Evolutionary conservation across 1,140 invertebrate species (phyloP).

Genomic region (Drosophila kikkawai): DNA sequence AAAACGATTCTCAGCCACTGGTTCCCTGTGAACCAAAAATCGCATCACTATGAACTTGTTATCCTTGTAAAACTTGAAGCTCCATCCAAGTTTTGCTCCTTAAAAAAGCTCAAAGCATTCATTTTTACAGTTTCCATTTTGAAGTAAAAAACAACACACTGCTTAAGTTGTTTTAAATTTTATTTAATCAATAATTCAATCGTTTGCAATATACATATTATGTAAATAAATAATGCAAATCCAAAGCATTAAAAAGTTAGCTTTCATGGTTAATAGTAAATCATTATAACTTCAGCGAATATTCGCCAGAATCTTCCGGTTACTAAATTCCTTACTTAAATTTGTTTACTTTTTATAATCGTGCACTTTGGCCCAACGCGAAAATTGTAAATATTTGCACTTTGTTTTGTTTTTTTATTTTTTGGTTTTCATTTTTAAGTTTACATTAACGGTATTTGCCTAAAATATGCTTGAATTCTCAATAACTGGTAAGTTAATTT

Average conservation of each 20-base stretch:
- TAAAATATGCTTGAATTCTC: constrained; percentile 42
- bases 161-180: constrained; percentile 31
- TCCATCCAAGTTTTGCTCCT: neutral
- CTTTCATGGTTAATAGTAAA: constrained; percentile 44
- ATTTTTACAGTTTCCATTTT: neutral
- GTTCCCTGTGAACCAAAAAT: constrained; percentile 6
- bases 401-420: constrained; percentile 36
- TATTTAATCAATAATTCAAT: constrained; percentile 53
- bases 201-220: constrained; percentile 48
- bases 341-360: constrained; percentile 20
- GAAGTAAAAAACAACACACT: neutral
- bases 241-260: constrained; percentile 77
- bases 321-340: constrained; percentile 22
- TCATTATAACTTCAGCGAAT: constrained; percentile 35
- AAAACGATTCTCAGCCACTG: neutral
- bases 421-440: constrained; percentile 3
- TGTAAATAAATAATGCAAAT: constrained; percentile 77
- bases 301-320: constrained; percentile 19
- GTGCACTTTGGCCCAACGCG: constrained; percentile 48
- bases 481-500: constrained; percentile 37
- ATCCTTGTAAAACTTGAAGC: constrained; percentile 1
- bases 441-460: constrained; percentile 43
- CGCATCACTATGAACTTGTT: neutral
- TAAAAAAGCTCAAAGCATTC: neutral
- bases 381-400: constrained; percentile 77